A percentile compares a stretch with the other conserved stretches of the same genome.
Conservation (phyloP, 1,140 invertebrate species). For the Camponotus floridanus region DNA sequence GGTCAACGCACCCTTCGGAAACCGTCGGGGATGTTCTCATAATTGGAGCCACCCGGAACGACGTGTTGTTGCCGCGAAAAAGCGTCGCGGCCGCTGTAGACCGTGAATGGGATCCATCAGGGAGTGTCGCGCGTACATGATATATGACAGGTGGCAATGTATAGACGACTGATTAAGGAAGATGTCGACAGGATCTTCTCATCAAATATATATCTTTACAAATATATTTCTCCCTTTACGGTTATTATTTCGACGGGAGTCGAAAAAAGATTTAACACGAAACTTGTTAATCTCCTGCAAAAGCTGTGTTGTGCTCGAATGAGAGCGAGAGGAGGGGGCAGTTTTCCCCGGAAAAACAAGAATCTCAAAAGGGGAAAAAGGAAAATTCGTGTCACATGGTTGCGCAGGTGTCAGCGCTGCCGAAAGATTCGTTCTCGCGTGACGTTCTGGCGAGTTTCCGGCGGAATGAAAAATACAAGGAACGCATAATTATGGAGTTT, state of each 20-base stretch:
- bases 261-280: neutral
- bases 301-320: neutral
- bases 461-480: constrained; percentile 50
- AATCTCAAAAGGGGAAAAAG: neutral
- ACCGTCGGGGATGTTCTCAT: constrained; percentile 50
- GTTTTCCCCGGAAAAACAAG: neutral
- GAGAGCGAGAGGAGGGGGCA: neutral
- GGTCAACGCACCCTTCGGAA: constrained; percentile 48
- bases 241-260: neutral
- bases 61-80: constrained; percentile 44
- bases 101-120: constrained; percentile 3
- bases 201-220: neutral
- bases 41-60: constrained; percentile 49
- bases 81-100: constrained; percentile 15
- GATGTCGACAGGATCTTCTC: neutral
- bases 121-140: neutral
- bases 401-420: neutral
- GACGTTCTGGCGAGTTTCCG: constrained; percentile 19
- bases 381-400: neutral
- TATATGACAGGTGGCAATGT: too few relatives aligned
- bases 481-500: constrained; percentile 63
- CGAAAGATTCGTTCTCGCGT: neutral
- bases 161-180: constrained; percentile 32
- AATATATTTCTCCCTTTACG: neutral
- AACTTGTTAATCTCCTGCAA: neutral